Evolutionary conservation across 2,888 invertebrate species (phyloP), one percentile per base, ranked within the genome.

Genomic region (Pocota personata): DNA sequence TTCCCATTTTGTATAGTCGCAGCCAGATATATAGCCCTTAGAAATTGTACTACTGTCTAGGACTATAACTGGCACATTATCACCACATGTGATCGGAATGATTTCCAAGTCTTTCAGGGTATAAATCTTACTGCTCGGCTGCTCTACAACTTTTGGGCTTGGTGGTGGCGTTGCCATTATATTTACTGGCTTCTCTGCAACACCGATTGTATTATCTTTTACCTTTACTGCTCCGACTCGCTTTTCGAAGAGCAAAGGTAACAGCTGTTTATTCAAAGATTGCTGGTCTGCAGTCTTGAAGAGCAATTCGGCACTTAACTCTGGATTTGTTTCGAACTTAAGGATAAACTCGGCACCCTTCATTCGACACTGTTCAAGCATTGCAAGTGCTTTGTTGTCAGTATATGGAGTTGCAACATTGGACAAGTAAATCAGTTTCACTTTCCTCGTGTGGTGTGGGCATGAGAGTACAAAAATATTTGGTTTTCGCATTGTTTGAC

Each of bases 171-270:
- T 75, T 5, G 32, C 30, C 3, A 60, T n/a, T 19, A 10, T 1
- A 3, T 3, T 12, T 0, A 35, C 37, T 7, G 88, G 83, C 12
- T 87, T 82, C 2, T 72, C 30, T 10, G 80, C 66, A 4, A 77
- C 52, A 3, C 14, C 1, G 14, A 1, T 6, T 5, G 24, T 16
- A 0, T 82, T 66, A 14, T 76, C 78, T 19, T 40, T 19, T 0
- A 30, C 43, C n/a, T 57, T 57, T 14, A 8, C n/a, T 1, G 1
- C 5, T 10, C 30, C 72, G 6, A 21, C 0, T 30, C 57, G 3
- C 6, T 87, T 82, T 76, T 89, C 89, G 46, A 88, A 89, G 0
- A 89, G 76, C 82, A 89, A 76, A 4, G 89, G 88, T 14, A 89
- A 58, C 1, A 89, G 37, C 37, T 88, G 84, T 55, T 89, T 89